Evolutionary conservation across 2,797 vertebrate species (phyloP), one percentile per base, ranked within the genome.

Genomic region (Ateles fusciceps): DNA sequence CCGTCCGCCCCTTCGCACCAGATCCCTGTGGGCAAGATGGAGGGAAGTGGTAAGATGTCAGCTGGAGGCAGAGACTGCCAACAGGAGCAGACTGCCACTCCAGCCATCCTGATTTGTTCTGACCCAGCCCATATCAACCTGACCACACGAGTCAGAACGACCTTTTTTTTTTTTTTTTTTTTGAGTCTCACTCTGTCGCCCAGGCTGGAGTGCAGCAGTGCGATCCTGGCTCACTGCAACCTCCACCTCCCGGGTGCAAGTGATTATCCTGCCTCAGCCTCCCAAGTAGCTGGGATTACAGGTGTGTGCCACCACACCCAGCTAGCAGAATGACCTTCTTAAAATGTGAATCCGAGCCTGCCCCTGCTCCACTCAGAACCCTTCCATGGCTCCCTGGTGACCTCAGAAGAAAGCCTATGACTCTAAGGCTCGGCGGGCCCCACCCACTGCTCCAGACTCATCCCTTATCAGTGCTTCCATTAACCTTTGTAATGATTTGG

Each of bases 1-100:
- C 99, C 99, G n/a, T 99, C 99, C 0, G 99, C 99, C 6, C 99
- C 99, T 12, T 99, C 99, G 0, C 99, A 99, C 99, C 99, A 99
- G 95, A 99, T 98, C 30, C 99, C 99, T 98, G 95, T 1, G 15
- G 75, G 75, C 13, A 30, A 44, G 85, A 89, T 9, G 17, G 12
- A 48, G 52, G 2, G 7, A 10, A 22, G 19, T 9, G 39, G 13
- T 3, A 12, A 92, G 68, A 80, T 44, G 44, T 59, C 52, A 71
- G 30, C 13, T 7, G 44, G 55, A 46, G 33, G 33, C 33, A 15
- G 80, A 21, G 33, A 50, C 26, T 30, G 39, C 89, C 52, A 17
- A 30, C 14, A 72, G 2, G 1, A 89, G 26, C 13, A 78, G 48
- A 24, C 19, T 75, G 46, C 3, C 7, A 19, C 57, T 33, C 55